Evolutionary conservation across 2,113 vertebrate genomes (phyloP).

Genomic region (Baryphthengus martii): DNA sequence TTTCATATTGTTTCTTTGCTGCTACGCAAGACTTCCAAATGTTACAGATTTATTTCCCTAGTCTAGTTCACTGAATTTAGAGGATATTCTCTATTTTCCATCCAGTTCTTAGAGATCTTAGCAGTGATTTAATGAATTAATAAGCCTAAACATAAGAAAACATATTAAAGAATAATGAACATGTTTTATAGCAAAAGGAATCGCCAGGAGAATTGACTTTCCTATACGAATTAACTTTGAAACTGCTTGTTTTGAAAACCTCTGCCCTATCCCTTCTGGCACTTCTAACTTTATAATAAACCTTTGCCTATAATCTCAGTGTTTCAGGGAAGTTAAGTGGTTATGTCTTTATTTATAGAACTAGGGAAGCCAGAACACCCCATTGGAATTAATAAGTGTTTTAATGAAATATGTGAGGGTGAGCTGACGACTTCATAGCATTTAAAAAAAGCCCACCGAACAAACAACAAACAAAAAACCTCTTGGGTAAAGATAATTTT

Average conservation of each 20-base stretch:
- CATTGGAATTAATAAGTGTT: background rate
- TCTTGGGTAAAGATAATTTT: background rate
- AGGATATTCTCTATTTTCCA: background rate
- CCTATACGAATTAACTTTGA: constrained; percentile 3
- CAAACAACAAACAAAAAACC: background rate
- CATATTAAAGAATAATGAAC: constrained; percentile 43
- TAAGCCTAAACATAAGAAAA: constrained; percentile 31
- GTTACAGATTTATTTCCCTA: background rate
- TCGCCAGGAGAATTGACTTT: constrained; percentile 32
- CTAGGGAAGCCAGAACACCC: background rate
- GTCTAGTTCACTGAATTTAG: background rate
- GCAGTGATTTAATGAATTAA: constrained; percentile 59
- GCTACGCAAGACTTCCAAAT: background rate
- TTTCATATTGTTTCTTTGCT: background rate
- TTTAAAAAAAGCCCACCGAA: background rate
- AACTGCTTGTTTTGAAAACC: constrained; percentile 43
- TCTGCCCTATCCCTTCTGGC: constrained; percentile 42
- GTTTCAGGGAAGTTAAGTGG: background rate
- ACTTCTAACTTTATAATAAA: background rate
- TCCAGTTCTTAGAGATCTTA: background rate
- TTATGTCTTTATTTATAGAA: constrained; percentile 15
- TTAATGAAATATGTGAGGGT: background rate
- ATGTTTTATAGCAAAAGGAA: constrained; percentile 21
- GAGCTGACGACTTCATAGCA: background rate
- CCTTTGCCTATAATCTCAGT: background rate